These are phyloP conservation scores for Lymantria dispar DNA, from an alignment of 2,888 invertebrate species.

Conservation along the genomic window DNA sequence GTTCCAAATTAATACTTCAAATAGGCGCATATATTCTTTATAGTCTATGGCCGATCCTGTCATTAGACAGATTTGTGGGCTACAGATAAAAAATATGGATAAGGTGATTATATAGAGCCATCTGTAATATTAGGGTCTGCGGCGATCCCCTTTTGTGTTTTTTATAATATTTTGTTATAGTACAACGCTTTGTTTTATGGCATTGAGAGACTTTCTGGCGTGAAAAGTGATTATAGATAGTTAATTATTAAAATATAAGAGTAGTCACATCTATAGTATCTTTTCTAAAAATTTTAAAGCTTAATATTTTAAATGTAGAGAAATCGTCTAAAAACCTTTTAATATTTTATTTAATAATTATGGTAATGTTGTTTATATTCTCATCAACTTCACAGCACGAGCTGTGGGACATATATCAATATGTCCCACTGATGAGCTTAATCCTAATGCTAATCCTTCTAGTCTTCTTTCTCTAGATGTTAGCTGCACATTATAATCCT, in stretches of 20 bases:
- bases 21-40: slow-evolving; percentile 46
- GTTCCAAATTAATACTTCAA: slow-evolving; percentile 26
- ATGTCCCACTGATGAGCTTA: no score
- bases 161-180: slow-evolving; percentile 40
- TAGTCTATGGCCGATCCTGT: slow-evolving; percentile 45
- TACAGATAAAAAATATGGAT: slow-evolving; percentile 61
- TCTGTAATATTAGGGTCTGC: slow-evolving; percentile 63
- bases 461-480: no score
- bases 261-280: no score
- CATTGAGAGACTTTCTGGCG: slow-evolving; percentile 15
- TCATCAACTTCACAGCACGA: no score
- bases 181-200: slow-evolving; percentile 39
- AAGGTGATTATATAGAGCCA: slow-evolving; percentile 61
- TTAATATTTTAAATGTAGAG: no score
- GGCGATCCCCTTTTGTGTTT: slow-evolving; percentile 43
- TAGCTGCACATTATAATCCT: no score
- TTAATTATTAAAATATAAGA: background rate
- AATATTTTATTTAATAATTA: no score
- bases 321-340: no score
- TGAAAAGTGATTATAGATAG: slow-evolving; percentile 7
- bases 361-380: no score
- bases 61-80: slow-evolving; percentile 72
- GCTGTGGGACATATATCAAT: no score
- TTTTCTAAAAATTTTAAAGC: no score
- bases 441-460: no score